Evolutionary conservation across 2,797 vertebrate species (phyloP).

Genomic region (Naso thynnoides): DNA sequence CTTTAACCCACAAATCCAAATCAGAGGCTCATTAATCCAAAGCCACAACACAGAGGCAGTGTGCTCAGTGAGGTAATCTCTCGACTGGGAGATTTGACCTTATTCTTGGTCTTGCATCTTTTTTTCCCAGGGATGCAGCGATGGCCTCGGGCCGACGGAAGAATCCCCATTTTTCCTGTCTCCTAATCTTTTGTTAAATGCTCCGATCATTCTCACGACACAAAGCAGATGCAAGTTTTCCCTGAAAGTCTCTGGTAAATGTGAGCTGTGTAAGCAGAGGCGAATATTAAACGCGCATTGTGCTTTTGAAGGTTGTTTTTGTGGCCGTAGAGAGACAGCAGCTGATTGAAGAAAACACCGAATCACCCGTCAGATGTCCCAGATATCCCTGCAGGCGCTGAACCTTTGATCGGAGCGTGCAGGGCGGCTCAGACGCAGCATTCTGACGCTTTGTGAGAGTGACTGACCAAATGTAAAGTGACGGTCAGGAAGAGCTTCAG

Average conservation of each 20-base stretch:
- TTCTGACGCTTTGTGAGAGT: slow-evolving; percentile 19
- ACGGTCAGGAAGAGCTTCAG: slow-evolving; percentile 3
- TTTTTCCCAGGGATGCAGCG: slow-evolving; percentile 45
- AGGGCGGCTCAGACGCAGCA: slow-evolving; percentile 31
- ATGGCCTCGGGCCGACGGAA: slow-evolving; percentile 31
- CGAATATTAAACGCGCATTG: slow-evolving; percentile 3
- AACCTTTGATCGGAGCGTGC: slow-evolving; percentile 40
- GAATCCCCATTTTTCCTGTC: slow-evolving; percentile 47
- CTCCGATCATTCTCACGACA: slow-evolving; percentile 50
- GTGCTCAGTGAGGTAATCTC: slow-evolving; percentile 57
- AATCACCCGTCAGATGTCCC: slow-evolving; percentile 22
- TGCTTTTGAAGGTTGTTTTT: not conserved
- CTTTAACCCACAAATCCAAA: slow-evolving; percentile 60
- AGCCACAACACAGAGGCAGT: slow-evolving; percentile 44
- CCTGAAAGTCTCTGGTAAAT: slow-evolving; percentile 5
- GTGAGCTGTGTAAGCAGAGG: not conserved
- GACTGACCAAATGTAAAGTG: slow-evolving; percentile 12
- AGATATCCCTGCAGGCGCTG: slow-evolving; percentile 23
- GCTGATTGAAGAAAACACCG: slow-evolving; percentile 11
- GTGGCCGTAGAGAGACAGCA: not conserved
- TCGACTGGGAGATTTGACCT: slow-evolving; percentile 57
- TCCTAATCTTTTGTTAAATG: slow-evolving; percentile 47
- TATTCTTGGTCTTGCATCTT: slow-evolving; percentile 35
- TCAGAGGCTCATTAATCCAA: slow-evolving; percentile 55
- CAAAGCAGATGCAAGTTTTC: slow-evolving; percentile 51